phyloP scores from a whole-genome alignment of 2,113 vertebrate genomes.

The Nibea albiflora region DNA sequence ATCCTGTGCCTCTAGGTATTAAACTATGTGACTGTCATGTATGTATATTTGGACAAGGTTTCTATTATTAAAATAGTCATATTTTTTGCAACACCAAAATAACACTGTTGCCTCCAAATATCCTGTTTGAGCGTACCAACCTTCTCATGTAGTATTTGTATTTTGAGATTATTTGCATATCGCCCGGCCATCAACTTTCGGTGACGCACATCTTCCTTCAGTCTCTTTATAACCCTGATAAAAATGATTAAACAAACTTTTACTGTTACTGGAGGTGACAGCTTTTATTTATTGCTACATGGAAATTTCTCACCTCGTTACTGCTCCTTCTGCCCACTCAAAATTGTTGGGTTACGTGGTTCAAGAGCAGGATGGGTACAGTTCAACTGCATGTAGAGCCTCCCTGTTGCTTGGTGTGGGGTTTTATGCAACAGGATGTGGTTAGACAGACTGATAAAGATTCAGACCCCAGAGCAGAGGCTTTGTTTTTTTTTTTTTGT shows the following conservation, averaged over 20 bases:
- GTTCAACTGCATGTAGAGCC: conserved; percentile 53
- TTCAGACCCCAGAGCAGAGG: conserved; percentile 69
- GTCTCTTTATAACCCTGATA: conserved; percentile 22
- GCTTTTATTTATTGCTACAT: conserved; percentile 56
- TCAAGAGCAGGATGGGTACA: conserved; percentile 52
- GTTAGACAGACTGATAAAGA: conserved; percentile 76
- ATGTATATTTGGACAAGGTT: conserved; percentile 12
- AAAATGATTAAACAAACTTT: conserved; percentile 30
- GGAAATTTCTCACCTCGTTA: conserved; percentile 62
- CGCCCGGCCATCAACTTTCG: conserved; percentile 23
- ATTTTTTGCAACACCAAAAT: not conserved
- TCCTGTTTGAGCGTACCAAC: not conserved
- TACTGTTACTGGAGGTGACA: conserved; percentile 11
- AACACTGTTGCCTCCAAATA: not conserved
- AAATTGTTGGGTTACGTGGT: conserved; percentile 28
- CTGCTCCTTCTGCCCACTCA: conserved; percentile 52
- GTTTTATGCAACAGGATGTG: conserved; percentile 84
- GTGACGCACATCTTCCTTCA: conserved; percentile 58
- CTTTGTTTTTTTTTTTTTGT: conserved; percentile 43
- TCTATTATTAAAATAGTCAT: not conserved
- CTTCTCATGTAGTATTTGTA: conserved; percentile 43
- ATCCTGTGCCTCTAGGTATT: not conserved
- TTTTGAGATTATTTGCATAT: conserved; percentile 75
- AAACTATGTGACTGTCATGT: not conserved
- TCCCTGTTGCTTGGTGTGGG: conserved; percentile 66